Percentiles rank a stretch among this genome's conserved stretches.
Evolutionary conservation across 2,113 vertebrate genomes (phyloP).

Genomic region (Leptosomus discolor): DNA sequence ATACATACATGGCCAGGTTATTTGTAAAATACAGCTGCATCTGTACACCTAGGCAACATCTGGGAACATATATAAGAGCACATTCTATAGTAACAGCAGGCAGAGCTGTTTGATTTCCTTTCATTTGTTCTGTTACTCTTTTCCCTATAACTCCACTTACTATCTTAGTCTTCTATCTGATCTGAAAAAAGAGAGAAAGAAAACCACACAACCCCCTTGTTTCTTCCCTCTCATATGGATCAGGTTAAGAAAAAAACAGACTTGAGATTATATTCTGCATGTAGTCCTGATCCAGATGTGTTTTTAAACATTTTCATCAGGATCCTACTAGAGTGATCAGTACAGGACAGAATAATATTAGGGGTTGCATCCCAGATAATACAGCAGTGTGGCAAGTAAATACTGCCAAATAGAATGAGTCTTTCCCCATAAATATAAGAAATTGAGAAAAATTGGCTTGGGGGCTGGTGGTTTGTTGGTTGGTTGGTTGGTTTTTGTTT

Average conservation of each 20-base stretch:
- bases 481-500: not conserved
- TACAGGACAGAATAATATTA: not conserved
- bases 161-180: not conserved
- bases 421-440: not conserved
- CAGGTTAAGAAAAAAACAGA: not conserved
- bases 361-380: not conserved
- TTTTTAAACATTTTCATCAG: not conserved
- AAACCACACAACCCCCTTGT: fast-evolving
- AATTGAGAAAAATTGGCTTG: not conserved
- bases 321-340: not conserved
- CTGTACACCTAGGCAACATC: not conserved
- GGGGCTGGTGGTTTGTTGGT: fast-evolving
- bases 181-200: not conserved
- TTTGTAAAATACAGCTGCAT: not conserved
- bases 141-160: not conserved
- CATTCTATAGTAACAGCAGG: not conserved
- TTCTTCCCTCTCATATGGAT: not conserved
- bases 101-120: not conserved
- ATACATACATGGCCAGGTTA: not conserved
- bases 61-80: not conserved
- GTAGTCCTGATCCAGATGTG: not conserved
- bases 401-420: not conserved
- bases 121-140: not conserved
- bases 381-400: not conserved
- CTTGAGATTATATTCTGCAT: not conserved